Percentiles rank a stretch among this genome's conserved stretches.
These are phyloP conservation scores for Drosophila kanapiae DNA, from an alignment of 1,140 invertebrate genomes.

Conservation along the genomic window DNA sequence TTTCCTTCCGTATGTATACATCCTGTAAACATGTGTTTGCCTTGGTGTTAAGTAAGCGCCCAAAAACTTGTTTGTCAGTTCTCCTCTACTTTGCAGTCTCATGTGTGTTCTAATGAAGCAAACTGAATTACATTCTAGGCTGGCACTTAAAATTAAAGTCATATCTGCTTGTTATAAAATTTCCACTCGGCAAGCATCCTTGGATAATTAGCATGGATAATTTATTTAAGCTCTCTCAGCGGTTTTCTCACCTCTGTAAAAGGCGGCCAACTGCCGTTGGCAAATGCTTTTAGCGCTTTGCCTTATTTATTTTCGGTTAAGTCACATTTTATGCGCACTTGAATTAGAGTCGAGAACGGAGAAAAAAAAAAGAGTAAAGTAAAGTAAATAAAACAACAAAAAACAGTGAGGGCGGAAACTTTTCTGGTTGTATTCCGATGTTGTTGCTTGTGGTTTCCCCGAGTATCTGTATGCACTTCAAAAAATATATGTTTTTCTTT, in stretches of 20 bases:
- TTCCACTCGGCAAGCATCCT: conserved; percentile 18
- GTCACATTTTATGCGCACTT: conserved; percentile 57
- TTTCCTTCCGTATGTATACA: conserved; percentile 22
- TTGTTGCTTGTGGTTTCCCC: conserved; percentile 25
- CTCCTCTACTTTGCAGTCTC: conserved; percentile 32
- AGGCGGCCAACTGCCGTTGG: conserved; percentile 23
- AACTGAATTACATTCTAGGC: conserved; percentile 50
- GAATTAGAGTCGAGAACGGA: conserved; percentile 34
- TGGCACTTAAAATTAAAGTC: conserved; percentile 41
- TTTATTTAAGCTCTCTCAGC: conserved; percentile 38
- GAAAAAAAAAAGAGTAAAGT: background rate
- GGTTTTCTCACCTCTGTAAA: conserved; percentile 34
- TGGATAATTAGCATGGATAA: conserved; percentile 68
- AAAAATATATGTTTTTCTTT: background rate
- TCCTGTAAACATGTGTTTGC: conserved; percentile 73
- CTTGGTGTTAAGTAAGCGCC: conserved; percentile 67
- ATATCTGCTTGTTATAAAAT: conserved; percentile 25
- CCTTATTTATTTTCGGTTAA: conserved; percentile 71
- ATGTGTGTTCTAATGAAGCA: conserved; percentile 45
- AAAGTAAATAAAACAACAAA: conserved; percentile 37
- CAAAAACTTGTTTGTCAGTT: conserved; percentile 67
- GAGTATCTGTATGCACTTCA: conserved; percentile 22
- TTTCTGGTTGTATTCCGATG: conserved; percentile 46
- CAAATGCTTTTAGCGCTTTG: conserved; percentile 65
- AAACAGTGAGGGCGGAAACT: conserved; percentile 58